phyloP scores from a whole-genome alignment of 2,797 vertebrate genomes.

The Ispidina lecontei region DNA sequence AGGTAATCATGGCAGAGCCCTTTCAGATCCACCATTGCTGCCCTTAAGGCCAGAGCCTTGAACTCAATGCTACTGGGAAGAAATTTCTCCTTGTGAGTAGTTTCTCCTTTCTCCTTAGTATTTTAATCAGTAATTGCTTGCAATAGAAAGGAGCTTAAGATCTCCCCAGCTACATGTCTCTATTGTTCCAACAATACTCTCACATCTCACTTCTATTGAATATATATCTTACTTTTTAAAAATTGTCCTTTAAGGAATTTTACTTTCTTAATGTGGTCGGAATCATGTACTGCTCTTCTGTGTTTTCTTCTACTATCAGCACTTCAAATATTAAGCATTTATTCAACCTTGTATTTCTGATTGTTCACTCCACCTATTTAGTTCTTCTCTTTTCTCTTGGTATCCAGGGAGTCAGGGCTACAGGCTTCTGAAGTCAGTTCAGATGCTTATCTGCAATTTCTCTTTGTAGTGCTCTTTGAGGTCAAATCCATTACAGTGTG shows the following conservation, averaged over 20 bases:
- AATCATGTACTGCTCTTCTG: background rate
- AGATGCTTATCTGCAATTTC: constrained; percentile 82
- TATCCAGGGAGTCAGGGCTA: constrained; percentile 71
- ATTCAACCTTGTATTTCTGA: constrained; percentile 34
- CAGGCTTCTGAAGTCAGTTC: constrained; percentile 77
- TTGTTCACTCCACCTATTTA: constrained; percentile 55
- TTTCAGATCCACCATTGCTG: background rate
- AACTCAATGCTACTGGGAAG: background rate
- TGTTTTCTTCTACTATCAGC: constrained; percentile 12
- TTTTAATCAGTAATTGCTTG: background rate
- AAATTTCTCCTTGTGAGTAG: background rate
- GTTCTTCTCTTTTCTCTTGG: constrained; percentile 57
- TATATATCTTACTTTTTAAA: background rate
- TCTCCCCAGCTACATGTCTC: background rate
- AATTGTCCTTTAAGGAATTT: background rate
- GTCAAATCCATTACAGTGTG: constrained; percentile 82
- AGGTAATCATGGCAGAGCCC: background rate
- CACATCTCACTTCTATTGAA: background rate
- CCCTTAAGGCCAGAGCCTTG: background rate
- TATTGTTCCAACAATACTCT: background rate
- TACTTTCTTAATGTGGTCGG: background rate
- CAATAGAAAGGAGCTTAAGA: background rate
- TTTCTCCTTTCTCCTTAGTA: background rate
- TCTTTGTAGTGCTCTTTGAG: constrained; percentile 75
- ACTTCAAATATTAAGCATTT: constrained; percentile 55